Evolutionary conservation across 2,888 invertebrate genomes (phyloP), one percentile per base, ranked within the genome.

Genomic region (Boloria selene): DNA sequence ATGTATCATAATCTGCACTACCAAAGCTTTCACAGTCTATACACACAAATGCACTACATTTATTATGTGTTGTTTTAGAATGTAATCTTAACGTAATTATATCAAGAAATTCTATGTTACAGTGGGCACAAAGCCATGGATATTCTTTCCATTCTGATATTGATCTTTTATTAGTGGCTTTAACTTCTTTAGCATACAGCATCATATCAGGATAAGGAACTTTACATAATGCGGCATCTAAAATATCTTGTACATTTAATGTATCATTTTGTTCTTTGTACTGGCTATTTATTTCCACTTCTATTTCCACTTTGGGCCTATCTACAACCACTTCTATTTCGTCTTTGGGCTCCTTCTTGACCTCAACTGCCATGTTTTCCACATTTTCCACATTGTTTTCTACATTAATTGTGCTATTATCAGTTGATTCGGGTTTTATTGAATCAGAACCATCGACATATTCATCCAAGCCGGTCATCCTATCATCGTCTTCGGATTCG

Each of bases 31-130:
- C 94, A 77, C 95, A 95, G 75, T 95, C 94, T 18, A 94, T 93
- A 77, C 95, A 96, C 75, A 93, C 91, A 74, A 94, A 95, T 6
- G 94, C 93, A 0, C 93, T 89, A 69, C 93, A 93, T 74, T 94
- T 94, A 53, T 93, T 93, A 74, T 95, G 95, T 0, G 93, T 93
- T 7, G 89, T 84, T 70, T 93, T 92, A 55, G 93, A 93, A 77
- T 96, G 95, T 1, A 93, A 90, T 63, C 94, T 84, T 45, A 95
- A 81, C 53, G 81, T 86, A 0, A 80, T 81, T 22, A 89, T 72
- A 59, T 86, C 84, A 1, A 85, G 71, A 70, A 90, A 91, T 70
- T 90, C 90, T 6, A 87, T 86, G 55, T 87, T 84, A 72, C 92
- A 92, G 31, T 82, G 81, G 0, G 80, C 77, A 70, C 92, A 92